Percentiles rank a stretch among this genome's conserved stretches.
phyloP scores from a whole-genome alignment of 2,888 invertebrate species.

The Heterodera filipjevi region DNA sequence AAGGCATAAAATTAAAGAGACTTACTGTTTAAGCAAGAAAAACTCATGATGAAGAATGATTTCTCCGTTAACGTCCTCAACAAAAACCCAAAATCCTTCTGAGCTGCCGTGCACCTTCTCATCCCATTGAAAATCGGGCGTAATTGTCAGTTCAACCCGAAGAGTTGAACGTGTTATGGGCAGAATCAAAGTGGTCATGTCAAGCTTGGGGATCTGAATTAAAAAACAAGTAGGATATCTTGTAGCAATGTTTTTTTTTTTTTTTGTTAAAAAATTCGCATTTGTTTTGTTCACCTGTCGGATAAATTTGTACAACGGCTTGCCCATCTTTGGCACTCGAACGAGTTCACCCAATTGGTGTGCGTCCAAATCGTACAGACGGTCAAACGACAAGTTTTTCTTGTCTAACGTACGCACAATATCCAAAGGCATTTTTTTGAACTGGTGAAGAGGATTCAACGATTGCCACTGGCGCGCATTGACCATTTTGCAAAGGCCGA shows the following conservation, averaged over 20 bases:
- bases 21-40: constrained; percentile 80
- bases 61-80: constrained; percentile 73
- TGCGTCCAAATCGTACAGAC: constrained; percentile 89
- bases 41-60: constrained; percentile 88
- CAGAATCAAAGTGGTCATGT: constrained; percentile 93
- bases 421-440: constrained; percentile 85
- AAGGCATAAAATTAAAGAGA: not conserved
- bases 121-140: constrained; percentile 99
- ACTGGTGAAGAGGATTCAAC: constrained; percentile 95
- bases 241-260: too few species aligned
- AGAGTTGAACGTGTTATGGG: constrained; percentile 88
- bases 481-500: constrained; percentile 97
- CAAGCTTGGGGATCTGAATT: constrained; percentile 82
- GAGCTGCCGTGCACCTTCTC: constrained; percentile 77
- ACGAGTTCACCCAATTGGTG: constrained; percentile 92
- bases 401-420: constrained; percentile 95
- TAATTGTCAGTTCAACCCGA: constrained; percentile 91
- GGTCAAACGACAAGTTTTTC: constrained; percentile 74
- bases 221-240: too few species aligned
- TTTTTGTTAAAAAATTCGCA: too few species aligned
- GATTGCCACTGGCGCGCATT: constrained; percentile 93
- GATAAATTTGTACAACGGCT: constrained; percentile 90
- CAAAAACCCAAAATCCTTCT: constrained; percentile 73
- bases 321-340: constrained; percentile 87
- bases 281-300: constrained; percentile 76